These are phyloP conservation scores for Achatina immaculata DNA, from an alignment of 1,140 invertebrate species.

Conservation along the genomic window DNA sequence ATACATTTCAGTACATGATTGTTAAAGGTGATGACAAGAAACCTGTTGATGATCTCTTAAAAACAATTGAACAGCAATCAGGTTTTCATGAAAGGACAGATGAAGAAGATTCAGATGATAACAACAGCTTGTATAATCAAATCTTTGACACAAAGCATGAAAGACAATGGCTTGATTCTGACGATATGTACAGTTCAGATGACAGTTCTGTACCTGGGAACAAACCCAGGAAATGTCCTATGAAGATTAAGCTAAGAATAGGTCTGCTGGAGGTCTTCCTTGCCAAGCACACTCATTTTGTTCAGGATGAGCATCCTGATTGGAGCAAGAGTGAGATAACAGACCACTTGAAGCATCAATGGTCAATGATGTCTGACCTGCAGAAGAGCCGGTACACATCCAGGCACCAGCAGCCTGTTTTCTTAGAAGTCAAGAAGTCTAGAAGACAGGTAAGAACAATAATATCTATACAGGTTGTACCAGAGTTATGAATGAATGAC, in stretches of 20 bases:
- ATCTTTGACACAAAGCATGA: background rate
- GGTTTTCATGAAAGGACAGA: slow-evolving; percentile 18
- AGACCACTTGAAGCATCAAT: slow-evolving; percentile 63
- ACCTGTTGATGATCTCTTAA: slow-evolving; percentile 2
- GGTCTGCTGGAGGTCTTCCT: slow-evolving; percentile 65
- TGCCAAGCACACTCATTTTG: slow-evolving; percentile 56
- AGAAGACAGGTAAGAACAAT: background rate
- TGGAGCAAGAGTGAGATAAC: slow-evolving; percentile 55
- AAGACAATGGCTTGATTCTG: slow-evolving; percentile 9
- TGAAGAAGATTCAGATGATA: slow-evolving; percentile 18
- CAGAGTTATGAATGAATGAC: too few relatives aligned
- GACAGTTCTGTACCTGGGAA: background rate
- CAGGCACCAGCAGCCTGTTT: slow-evolving; percentile 26
- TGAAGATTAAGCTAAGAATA: slow-evolving; percentile 34
- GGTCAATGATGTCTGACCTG: slow-evolving; percentile 65
- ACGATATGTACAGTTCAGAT: slow-evolving; percentile 18
- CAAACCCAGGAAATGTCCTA: background rate
- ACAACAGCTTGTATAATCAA: slow-evolving; percentile 33
- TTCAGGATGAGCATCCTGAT: slow-evolving; percentile 63
- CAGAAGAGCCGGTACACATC: slow-evolving; percentile 60
- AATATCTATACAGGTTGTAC: too few relatives aligned
- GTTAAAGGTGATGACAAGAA: slow-evolving; percentile 4
- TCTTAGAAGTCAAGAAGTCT: background rate
- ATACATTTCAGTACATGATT: slow-evolving; percentile 57
- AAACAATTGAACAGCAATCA: background rate